Evolutionary conservation across 2,888 invertebrate species (phyloP).

Genomic region (Pseudeuparius sepicola): DNA sequence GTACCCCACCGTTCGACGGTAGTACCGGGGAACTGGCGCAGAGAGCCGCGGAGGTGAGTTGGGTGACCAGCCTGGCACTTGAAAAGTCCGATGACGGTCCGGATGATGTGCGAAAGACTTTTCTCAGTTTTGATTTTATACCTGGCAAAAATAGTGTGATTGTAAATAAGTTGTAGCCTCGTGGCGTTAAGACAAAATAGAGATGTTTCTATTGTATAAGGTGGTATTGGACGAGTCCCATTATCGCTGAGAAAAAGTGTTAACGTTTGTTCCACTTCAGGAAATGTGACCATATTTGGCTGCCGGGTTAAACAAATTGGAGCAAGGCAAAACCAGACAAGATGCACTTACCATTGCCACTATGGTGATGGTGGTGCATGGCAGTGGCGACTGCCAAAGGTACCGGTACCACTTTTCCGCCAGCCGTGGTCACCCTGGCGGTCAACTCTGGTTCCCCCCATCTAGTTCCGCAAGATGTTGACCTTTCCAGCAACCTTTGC

Average conservation of each 20-base stretch:
- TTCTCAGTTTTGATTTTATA: slow-evolving; percentile 45
- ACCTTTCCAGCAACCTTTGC: slow-evolving; percentile 46
- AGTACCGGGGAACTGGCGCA: slow-evolving; percentile 51
- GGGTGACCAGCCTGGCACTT: slow-evolving; percentile 44
- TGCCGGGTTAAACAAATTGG: too few relatives aligned
- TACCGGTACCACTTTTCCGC: slow-evolving; percentile 37
- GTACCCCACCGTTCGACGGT: slow-evolving; percentile 41
- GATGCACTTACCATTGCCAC: slow-evolving; percentile 31
- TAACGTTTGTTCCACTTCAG: too few relatives aligned
- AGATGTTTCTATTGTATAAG: too few relatives aligned
- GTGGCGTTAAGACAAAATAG: too few relatives aligned
- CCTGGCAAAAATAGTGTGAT: slow-evolving; percentile 38
- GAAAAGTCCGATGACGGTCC: slow-evolving; percentile 36
- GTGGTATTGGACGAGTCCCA: background rate
- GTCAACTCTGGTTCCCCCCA: slow-evolving; percentile 52
- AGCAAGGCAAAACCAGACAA: too few relatives aligned
- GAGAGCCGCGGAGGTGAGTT: slow-evolving; percentile 49
- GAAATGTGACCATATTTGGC: too few relatives aligned
- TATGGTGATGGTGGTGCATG: too few relatives aligned
- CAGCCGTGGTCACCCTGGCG: slow-evolving; percentile 42
- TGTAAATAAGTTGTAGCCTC: too few relatives aligned
- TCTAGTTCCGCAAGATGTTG: slow-evolving; percentile 46
- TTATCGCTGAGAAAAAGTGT: too few relatives aligned
- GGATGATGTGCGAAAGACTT: slow-evolving; percentile 48
- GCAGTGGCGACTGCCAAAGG: too few relatives aligned